Base-by-base conservation (phyloP, 1,140 invertebrate species). In the Lordiphosa mommai region DNA sequence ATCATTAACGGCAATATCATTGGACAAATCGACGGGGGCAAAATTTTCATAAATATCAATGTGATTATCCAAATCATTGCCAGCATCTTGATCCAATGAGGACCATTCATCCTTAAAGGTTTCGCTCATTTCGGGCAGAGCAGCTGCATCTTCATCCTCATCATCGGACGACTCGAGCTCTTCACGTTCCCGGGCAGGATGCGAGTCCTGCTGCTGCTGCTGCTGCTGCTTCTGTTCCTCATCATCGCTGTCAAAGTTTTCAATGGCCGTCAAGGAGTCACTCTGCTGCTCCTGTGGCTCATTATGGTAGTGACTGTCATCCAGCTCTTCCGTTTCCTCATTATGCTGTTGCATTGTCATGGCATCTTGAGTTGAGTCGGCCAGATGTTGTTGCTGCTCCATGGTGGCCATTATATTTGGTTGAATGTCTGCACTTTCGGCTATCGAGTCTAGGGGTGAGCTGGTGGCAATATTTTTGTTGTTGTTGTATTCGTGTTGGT, bases 1-100 rank as follows among this genome's bases (percentile, higher is more conserved):
- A 60, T 89, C 70, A 48, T 90, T 90, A 2, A 90, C 82, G 2
- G 77, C 79, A 61, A 89, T 89, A 36, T 90, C 89, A 64, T 89
- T 88, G 36, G 84, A 88, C 10, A 90, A 61, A 68, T 90, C 88
- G 1, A 72, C 34, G 9, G 87, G 85, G 32, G 61, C 55, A 16
- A 65, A 59, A 33, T 56, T 61, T 40, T 87, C 80, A 37, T 71
- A 72, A 38, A 64, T 66, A 46, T 88, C 87, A 38, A 88, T 88
- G 12, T 82, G 58, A 40, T 88, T 88, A 43, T 60, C 61, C 9
- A 88, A 66, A 68, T 86, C 72, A 30, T 88, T 87, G 20, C 43
- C 47, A 1, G 66, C 29, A 48, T 79, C 76, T 1, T 74, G 66
- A 14, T 79, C 76, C 14, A 80, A 20, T 2, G 56, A 41, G 3